phyloP scores from a whole-genome alignment of 2,888 invertebrate species.

The Drosophila melanosoma region DNA sequence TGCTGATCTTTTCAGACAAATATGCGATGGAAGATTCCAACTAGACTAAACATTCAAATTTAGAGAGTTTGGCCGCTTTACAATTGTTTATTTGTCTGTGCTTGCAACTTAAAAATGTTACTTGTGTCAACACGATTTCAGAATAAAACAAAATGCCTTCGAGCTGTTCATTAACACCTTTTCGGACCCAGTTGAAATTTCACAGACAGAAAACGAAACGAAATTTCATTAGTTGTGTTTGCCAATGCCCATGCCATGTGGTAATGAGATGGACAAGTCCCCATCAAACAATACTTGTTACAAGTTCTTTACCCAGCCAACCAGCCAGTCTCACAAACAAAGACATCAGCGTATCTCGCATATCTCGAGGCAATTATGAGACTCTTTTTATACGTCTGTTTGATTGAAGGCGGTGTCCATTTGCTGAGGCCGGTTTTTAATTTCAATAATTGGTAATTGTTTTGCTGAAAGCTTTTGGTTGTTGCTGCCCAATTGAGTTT shows the following conservation, averaged over 20 bases:
- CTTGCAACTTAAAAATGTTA: slow-evolving; percentile 66
- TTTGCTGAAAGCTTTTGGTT: slow-evolving; percentile 57
- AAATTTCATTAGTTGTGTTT: slow-evolving; percentile 78
- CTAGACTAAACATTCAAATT: slow-evolving; percentile 54
- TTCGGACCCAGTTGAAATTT: slow-evolving; percentile 51
- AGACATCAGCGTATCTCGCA: slow-evolving; percentile 43
- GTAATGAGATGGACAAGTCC: slow-evolving; percentile 67
- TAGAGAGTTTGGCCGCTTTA: slow-evolving; percentile 30
- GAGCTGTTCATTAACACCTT: slow-evolving; percentile 76
- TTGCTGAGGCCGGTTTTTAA: slow-evolving; percentile 61
- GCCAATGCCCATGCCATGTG: slow-evolving; percentile 60
- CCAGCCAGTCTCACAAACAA: slow-evolving; percentile 50
- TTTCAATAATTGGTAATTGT: slow-evolving; percentile 74
- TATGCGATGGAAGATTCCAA: background rate
- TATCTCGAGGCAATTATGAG: slow-evolving; percentile 13
- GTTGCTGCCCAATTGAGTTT: slow-evolving; percentile 41
- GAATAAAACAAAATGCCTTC: slow-evolving; percentile 73
- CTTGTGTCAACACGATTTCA: slow-evolving; percentile 74
- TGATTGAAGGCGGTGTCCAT: slow-evolving; percentile 49
- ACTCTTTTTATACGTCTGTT: slow-evolving; percentile 9
- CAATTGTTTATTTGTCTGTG: slow-evolving; percentile 66
- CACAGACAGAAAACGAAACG: slow-evolving; percentile 54
- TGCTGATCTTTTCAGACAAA: slow-evolving; percentile 44
- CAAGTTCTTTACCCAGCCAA: slow-evolving; percentile 59
- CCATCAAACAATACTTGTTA: slow-evolving; percentile 58